Evolutionary conservation across 23 tunicate genomes (phyloP).

Genomic region (Halocynthia roretzi): DNA sequence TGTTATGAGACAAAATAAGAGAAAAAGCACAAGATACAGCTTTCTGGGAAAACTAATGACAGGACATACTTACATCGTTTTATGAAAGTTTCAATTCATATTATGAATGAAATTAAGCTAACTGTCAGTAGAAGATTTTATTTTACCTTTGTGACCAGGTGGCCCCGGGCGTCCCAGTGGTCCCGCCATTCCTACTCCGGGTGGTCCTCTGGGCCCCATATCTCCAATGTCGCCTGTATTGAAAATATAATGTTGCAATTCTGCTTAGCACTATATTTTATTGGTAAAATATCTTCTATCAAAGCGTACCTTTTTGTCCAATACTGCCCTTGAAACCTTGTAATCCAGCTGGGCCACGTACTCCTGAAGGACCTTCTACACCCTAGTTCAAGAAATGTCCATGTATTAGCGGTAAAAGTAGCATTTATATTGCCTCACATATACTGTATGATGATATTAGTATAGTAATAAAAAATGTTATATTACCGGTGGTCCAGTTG

Average conservation of each 20-base stretch:
- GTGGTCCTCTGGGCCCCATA: constrained; percentile 61
- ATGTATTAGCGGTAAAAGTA: not conserved
- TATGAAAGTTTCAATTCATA: too few species aligned
- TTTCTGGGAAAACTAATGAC: too few species aligned
- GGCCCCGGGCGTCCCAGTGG: constrained; percentile 56
- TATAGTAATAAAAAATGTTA: too few species aligned
- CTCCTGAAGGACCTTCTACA: constrained; percentile 25
- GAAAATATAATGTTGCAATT: not conserved
- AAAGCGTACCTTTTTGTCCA: constrained; percentile 21
- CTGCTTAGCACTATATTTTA: not conserved
- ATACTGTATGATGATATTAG: too few species aligned
- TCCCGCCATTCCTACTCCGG: constrained; percentile 25
- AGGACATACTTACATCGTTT: too few species aligned
- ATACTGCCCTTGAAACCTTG: constrained; percentile 41
- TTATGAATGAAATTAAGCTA: not conserved
- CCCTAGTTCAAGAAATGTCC: constrained; percentile 2
- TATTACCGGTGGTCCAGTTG: constrained; percentile 46
- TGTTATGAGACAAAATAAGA: too few species aligned
- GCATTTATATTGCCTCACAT: too few species aligned
- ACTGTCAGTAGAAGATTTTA: not conserved
- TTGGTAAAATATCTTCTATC: not conserved
- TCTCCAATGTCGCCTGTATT: constrained; percentile 53
- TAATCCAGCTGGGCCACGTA: constrained; percentile 41
- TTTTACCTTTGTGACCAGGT: constrained; percentile 38
- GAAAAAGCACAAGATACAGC: too few species aligned